Evolutionary conservation across 2,888 invertebrate genomes (phyloP), one percentile per base, ranked within the genome.

Genomic region (Tineola bisselliella): DNA sequence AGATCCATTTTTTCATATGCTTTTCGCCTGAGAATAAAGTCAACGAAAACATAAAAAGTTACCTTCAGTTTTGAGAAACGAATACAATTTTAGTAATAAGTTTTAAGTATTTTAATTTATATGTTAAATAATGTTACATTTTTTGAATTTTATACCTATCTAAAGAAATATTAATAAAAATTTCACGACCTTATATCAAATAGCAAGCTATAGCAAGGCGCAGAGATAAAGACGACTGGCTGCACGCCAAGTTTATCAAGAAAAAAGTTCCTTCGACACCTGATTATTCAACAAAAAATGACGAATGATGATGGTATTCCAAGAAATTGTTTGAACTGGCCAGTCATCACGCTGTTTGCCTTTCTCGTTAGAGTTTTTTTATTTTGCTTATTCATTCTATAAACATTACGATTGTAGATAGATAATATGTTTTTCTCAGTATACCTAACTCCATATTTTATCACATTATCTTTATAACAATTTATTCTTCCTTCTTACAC

Each of bases 251-350:
- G 25, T 56, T 56, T 54, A 6, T 18, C 30, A 6, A 8, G 1
- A 25, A 56, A 56, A 30, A 56, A 1, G 25, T 25, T 56, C 19
- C 30, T 56, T 56, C 15, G 56, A 25, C 19, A 56, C n/a, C n/a
- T 56, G 19, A 25, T 56, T 56, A 56, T 56, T 18, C n/a, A 19
- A 56, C 18, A 25, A 19, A 19, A 56, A 58, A 58, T 58, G 58
- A 58, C 33, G 58, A 58, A 58, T 33, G 58, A 33, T 33, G 58
- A 33, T 58, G 58, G 25, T 18, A 11, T 54, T 25, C 33, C 58
- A 56, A 19, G 30, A 25, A 56, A 56, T 18, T 30, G 25, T 56
- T 56, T 56, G 56, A 19, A 58, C n/a, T 58, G 58, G n/a, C 58
- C 58, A 58, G 58, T 58, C 58, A 58, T 58, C 58, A 12, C 18